Evolutionary conservation across 2,888 invertebrate genomes (phyloP), one percentile per base, ranked within the genome.

Genomic region (Drosophila tripunctata): DNA sequence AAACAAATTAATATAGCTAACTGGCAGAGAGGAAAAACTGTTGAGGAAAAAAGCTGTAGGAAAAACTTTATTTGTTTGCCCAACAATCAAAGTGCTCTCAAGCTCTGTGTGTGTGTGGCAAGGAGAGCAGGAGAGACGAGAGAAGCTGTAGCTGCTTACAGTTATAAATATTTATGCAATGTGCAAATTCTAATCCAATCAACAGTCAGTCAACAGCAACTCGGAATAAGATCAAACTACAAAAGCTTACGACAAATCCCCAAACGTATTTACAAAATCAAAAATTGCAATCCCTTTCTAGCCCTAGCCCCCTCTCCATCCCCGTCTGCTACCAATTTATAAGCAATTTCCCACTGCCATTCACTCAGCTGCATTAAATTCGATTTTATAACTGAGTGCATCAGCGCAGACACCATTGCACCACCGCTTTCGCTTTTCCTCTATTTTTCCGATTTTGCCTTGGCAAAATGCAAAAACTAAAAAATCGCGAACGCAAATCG

Each of bases 1-100:
- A 80, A 79, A 80, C 78, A 80, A 83, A 83, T 80, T 83, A 83
- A 80, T 80, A 80, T 60, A 60, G 63, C 61, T 6, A 66, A 69
- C 57, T 45, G 62, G 10, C 44, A 31, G 48, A 33, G 21, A 3
- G 22, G 22, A 15, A 54, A 65, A 70, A 58, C 50, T 70, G 40
- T 21, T 21, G 27, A 24, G 21, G 7, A 35, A 27, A 22, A 22
- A 38, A 15, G 30, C 30, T 27, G n/a, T 27, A 14, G 27, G 21
- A 51, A 58, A 67, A 72, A 67, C 55, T 73, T 64, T 71, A 66
- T 65, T 73, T 73, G 60, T 73, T 68, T 64, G 64, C 38, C 33
- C 51, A 71, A 60, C 69, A 69, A 71, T 71, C 70, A 70, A 54
- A 40, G 47, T 22, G 7, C 50, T 22, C 43, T 12, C 27, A 24